Conservation (phyloP, 2,888 invertebrate species). For the Sinhomidia bicolor region DNA sequence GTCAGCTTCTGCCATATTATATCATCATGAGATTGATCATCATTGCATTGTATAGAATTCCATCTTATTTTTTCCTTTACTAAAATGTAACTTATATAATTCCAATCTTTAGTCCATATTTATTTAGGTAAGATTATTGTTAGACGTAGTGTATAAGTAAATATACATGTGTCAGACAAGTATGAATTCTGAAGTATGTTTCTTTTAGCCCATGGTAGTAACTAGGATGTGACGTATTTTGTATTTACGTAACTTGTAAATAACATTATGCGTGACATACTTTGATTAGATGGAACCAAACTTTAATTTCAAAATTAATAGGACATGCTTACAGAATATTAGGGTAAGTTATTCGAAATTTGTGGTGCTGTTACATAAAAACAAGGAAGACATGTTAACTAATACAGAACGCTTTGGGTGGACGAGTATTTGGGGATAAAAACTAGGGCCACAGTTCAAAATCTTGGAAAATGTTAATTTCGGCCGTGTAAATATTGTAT, state of each 20-base stretch:
- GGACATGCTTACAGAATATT: too few species aligned
- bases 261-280: background rate
- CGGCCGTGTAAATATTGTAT: background rate
- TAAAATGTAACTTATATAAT: constrained; percentile 15
- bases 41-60: constrained; percentile 14
- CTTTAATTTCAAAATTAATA: too few species aligned
- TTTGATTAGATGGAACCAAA: too few species aligned
- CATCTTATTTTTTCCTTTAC: constrained; percentile 13
- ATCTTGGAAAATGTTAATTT: background rate
- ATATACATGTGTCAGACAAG: background rate
- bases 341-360: background rate
- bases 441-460: too few species aligned
- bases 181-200: constrained; percentile 10
- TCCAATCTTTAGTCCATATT: constrained; percentile 9
- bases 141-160: background rate
- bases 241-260: background rate
- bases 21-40: constrained; percentile 15
- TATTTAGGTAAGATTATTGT: background rate
- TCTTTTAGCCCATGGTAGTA: background rate
- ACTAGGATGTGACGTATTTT: background rate
- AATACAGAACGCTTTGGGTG: too few species aligned
- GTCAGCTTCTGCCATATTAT: constrained; percentile 10
- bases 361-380: constrained; percentile 32
- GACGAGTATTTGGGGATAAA: too few species aligned
- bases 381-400: background rate